phyloP scores from a whole-genome alignment of 1,140 invertebrate genomes.

The Bombus haemorrhoidalis region DNA sequence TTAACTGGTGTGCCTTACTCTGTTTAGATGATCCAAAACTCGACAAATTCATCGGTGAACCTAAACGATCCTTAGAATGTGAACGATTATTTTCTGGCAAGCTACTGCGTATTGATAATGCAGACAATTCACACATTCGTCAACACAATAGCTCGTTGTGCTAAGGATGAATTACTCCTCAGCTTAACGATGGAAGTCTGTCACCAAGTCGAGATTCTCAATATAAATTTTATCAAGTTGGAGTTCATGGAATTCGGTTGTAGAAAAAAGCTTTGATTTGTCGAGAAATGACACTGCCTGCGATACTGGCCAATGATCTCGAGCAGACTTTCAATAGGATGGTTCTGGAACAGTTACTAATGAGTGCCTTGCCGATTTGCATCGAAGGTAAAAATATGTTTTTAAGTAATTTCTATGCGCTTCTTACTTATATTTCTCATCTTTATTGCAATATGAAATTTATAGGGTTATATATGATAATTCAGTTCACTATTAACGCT shows the following conservation, averaged over 20 bases:
- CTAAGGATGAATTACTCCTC: conserved; percentile 65
- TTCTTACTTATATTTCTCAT: background rate
- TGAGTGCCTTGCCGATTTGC: conserved; percentile 53
- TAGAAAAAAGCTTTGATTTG: background rate
- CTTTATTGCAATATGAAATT: background rate
- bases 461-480: too few species aligned
- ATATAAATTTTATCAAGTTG: conserved; percentile 38
- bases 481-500: too few species aligned
- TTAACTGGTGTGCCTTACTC: too few species aligned
- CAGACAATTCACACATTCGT: conserved; percentile 41
- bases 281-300: conserved; percentile 50
- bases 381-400: conserved; percentile 59
- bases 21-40: background rate
- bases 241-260: conserved; percentile 4
- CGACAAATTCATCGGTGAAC: background rate
- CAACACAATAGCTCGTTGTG: conserved; percentile 45
- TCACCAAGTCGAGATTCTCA: conserved; percentile 51
- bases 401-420: too few species aligned
- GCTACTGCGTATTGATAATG: conserved; percentile 36
- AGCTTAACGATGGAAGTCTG: conserved; percentile 58
- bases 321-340: conserved; percentile 48
- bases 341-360: conserved; percentile 46
- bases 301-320: conserved; percentile 28
- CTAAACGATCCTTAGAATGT: background rate
- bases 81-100: conserved; percentile 41